Percentiles rank a stretch among this genome's conserved stretches.
phyloP scores from a whole-genome alignment of 2,797 vertebrate species.

The Parauchenoglanis punctatus region DNA sequence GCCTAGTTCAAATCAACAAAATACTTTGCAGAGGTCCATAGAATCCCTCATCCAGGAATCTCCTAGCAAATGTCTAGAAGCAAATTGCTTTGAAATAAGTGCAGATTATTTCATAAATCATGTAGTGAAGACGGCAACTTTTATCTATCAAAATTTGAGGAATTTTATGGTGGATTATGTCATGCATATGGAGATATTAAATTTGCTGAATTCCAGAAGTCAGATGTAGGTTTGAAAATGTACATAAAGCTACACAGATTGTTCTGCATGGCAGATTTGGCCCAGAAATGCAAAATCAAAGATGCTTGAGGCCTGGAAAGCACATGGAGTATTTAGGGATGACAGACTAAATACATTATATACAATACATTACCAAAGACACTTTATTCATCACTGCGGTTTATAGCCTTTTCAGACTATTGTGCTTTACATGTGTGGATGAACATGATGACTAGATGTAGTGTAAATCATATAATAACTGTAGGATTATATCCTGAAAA shows the following conservation, averaged over 20 bases:
- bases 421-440: not conserved
- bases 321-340: not conserved
- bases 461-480: not conserved
- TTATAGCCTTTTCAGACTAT: not conserved
- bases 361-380: not conserved
- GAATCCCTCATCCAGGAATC: not conserved
- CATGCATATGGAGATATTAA: not conserved
- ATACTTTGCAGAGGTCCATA: too few relatives aligned
- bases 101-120: not conserved
- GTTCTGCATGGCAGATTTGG: not conserved
- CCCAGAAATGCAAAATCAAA: not conserved
- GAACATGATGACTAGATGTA: conserved; percentile 10
- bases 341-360: not conserved
- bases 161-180: not conserved
- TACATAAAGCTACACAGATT: not conserved
- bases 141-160: not conserved
- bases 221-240: not conserved
- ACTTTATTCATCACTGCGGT: not conserved
- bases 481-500: not conserved
- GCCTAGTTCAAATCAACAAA: too few relatives aligned
- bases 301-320: too few relatives aligned
- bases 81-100: not conserved
- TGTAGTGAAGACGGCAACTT: not conserved
- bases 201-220: not conserved
- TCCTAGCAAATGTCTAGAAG: not conserved